Percentiles rank a stretch among this genome's conserved stretches.
phyloP scores from a whole-genome alignment of 2,888 invertebrate genomes.

The Papilio protenor region DNA sequence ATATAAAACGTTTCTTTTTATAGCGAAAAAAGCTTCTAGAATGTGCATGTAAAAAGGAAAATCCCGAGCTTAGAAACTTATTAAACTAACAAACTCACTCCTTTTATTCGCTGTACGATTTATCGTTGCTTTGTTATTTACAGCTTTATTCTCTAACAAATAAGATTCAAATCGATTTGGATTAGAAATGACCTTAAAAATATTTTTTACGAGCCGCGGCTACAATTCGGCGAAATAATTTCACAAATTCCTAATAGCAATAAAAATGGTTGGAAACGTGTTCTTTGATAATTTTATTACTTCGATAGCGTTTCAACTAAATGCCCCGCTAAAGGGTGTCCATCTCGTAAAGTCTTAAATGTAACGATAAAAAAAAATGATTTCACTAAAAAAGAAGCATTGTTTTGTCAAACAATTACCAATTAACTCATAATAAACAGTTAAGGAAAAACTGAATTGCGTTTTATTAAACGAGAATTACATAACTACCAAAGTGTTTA shows the following conservation, averaged over 20 bases:
- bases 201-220: conserved; percentile 29
- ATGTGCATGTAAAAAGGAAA: conserved; percentile 7
- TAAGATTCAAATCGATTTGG: conserved; percentile 14
- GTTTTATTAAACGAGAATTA: background rate
- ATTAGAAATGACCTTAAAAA: conserved; percentile 12
- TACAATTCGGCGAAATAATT: conserved; percentile 43
- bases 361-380: background rate
- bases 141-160: background rate
- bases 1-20: background rate
- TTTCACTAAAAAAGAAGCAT: background rate
- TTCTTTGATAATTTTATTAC: conserved; percentile 43
- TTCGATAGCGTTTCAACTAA: conserved; percentile 21
- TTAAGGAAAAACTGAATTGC: background rate
- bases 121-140: conserved; percentile 3
- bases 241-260: conserved; percentile 44
- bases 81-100: background rate
- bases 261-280: conserved; percentile 41
- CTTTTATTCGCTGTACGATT: background rate
- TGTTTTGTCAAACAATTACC: too few relatives aligned
- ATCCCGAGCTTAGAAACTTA: background rate
- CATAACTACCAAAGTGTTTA: background rate
- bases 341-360: background rate
- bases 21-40: background rate
- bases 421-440: too few relatives aligned
- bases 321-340: background rate